These are phyloP conservation scores for Melanotus villosus DNA, from an alignment of 2,888 invertebrate species.

Conservation along the genomic window DNA sequence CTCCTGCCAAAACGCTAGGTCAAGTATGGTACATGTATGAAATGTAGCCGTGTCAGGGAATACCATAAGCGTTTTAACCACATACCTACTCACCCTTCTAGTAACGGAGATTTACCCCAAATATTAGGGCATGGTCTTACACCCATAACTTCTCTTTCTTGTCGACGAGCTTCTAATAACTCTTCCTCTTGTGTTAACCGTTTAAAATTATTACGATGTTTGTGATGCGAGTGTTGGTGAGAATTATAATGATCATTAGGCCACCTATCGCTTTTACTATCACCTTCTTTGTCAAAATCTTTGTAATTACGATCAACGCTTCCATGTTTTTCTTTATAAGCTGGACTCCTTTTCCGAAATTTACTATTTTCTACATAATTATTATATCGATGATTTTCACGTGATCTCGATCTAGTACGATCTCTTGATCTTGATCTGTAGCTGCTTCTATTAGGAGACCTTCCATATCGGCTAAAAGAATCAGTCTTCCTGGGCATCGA, in stretches of 20 bases:
- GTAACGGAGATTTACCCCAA: slow-evolving; percentile 83
- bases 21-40: no score
- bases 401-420: slow-evolving; percentile 14
- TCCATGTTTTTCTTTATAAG: slow-evolving; percentile 16
- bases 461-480: background rate
- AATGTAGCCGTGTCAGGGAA: no score
- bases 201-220: slow-evolving; percentile 28
- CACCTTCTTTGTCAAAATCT: slow-evolving; percentile 1
- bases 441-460: slow-evolving; percentile 1
- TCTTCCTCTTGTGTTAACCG: slow-evolving; percentile 72
- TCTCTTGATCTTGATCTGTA: slow-evolving; percentile 27
- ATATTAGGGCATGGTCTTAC: slow-evolving; percentile 77
- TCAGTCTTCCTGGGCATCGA: background rate
- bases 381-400: background rate
- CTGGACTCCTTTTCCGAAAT: slow-evolving; percentile 22
- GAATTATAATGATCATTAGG: slow-evolving; percentile 28
- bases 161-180: slow-evolving; percentile 79
- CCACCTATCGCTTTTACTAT: slow-evolving; percentile 25
- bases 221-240: slow-evolving; percentile 15
- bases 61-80: no score
- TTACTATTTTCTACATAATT: background rate
- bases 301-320: background rate
- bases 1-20: no score
- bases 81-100: slow-evolving; percentile 75
- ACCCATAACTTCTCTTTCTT: slow-evolving; percentile 83